Base-by-base conservation (phyloP, 30 jellyfish, hydroid and myxozoan genomes). In the Rhopilema esculentum region DNA sequence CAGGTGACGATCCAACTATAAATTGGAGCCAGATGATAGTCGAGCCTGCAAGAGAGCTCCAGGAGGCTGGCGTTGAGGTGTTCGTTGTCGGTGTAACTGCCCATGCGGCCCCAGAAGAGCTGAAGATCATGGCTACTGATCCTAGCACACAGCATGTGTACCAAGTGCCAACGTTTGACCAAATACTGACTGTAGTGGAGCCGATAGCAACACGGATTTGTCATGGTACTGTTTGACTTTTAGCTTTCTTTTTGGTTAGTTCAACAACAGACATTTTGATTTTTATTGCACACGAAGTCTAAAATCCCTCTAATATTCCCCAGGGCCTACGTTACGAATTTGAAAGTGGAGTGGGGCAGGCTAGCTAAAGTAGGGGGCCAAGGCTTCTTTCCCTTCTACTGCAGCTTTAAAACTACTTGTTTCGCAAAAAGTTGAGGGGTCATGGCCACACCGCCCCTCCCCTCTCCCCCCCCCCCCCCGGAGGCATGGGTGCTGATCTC, bases 11-110 rank as follows among this genome's bases (percentile, higher is more conserved):
- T 75, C 98, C 97, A 18, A 80, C 98, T 4, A 86, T 94, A 26
- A 86, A 94, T 82, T 94, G 98, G 98, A 70, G 94, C 63, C 96
- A 89, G 66, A 80, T 89, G 94, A 70, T 89, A 15, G 91, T 85
- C 29, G 98, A 94, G 61, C 98, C 98, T 4, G 90, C 98, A 1
- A 83, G 96, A n/a, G 91, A 90, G 31, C 78, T 94, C 25, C 96
- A 88, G 66, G 91, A 86, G 32, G 87, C 91, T 57, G 98, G 98
- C 12, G 97, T 94, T 27, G 96, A 94, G 16, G 96, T 94, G 1
- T 94, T 89, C 70, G 97, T 91, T 0, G 84, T 94, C 27, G 98
- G 98, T 15, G 91, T 90, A 18, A 89, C 98, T 20, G 79, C 96
- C 2, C 85, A 74, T 49, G 96, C 94, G 21, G 87, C 94, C 23